Evolutionary conservation across 1,140 invertebrate species (phyloP).

Genomic region (Bombus pyrosoma): DNA sequence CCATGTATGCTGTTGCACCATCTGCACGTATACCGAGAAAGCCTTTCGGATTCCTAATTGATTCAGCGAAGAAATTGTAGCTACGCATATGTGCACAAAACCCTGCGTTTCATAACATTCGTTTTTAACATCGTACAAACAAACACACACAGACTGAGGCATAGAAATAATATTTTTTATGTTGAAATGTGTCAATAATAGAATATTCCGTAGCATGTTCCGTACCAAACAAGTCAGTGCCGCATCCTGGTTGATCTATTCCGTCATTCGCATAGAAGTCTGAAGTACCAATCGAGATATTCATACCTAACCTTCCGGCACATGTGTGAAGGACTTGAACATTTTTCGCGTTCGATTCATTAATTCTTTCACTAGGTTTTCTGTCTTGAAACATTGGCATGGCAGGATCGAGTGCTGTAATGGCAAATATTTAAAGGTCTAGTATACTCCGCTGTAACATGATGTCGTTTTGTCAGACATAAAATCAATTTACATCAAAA

Average conservation of each 20-base stretch:
- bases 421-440: not conserved
- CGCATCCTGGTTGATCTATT: conserved; percentile 83
- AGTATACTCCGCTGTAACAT: too few relatives aligned
- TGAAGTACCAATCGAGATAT: conserved; percentile 74
- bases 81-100: conserved; percentile 82
- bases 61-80: conserved; percentile 85
- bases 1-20: conserved; percentile 47
- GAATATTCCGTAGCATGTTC: not conserved
- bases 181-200: too few relatives aligned
- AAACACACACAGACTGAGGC: too few relatives aligned
- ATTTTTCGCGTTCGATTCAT: conserved; percentile 78
- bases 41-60: conserved; percentile 72
- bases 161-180: not conserved
- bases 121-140: not conserved
- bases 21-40: not conserved
- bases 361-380: conserved; percentile 76
- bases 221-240: not conserved
- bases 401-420: conserved; percentile 84
- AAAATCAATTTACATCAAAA: too few relatives aligned
- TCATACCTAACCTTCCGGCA: conserved; percentile 78
- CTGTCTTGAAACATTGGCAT: conserved; percentile 80
- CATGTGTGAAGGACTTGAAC: conserved; percentile 86
- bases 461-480: not conserved
- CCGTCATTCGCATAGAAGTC: conserved; percentile 85
- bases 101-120: conserved; percentile 65